Evolutionary conservation across 2,797 vertebrate genomes (phyloP).

Genomic region (Triplophysa bombifrons): DNA sequence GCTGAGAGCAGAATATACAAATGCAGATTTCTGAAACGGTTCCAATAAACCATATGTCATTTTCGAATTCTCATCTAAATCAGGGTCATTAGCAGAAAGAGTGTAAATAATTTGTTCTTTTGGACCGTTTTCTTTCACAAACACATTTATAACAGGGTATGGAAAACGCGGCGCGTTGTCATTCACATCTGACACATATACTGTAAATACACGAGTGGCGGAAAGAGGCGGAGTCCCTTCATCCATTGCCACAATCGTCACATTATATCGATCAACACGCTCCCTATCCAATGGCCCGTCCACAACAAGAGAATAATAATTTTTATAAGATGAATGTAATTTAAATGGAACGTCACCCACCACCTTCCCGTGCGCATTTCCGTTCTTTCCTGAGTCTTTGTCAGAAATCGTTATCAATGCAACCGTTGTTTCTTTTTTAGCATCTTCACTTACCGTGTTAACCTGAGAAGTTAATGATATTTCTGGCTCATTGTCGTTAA

Average conservation of each 20-base stretch:
- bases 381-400: conserved; percentile 52
- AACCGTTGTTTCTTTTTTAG: conserved; percentile 43
- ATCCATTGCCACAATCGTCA: conserved; percentile 49
- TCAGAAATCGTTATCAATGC: conserved; percentile 52
- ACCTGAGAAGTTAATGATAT: conserved; percentile 49
- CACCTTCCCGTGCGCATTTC: conserved; percentile 35
- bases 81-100: conserved; percentile 44
- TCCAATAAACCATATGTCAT: conserved; percentile 79
- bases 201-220: conserved; percentile 39
- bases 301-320: conserved; percentile 51
- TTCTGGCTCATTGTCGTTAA: conserved; percentile 51
- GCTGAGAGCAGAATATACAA: conserved; percentile 76
- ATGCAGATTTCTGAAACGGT: conserved; percentile 74
- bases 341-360: conserved; percentile 47
- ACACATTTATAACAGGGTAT: conserved; percentile 42
- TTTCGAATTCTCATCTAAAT: conserved; percentile 79
- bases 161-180: conserved; percentile 51
- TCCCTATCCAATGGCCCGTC: conserved; percentile 51
- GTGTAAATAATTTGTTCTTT: conserved; percentile 39
- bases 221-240: conserved; percentile 56
- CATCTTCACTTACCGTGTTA: conserved; percentile 43
- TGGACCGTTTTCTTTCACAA: conserved; percentile 50
- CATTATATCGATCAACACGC: conserved; percentile 36
- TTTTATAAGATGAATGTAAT: conserved; percentile 49
- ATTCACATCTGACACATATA: conserved; percentile 54